Percentiles rank a stretch among this genome's conserved stretches.
Conservation (phyloP, 2,797 vertebrate species). For the Gallirallus australis region DNA sequence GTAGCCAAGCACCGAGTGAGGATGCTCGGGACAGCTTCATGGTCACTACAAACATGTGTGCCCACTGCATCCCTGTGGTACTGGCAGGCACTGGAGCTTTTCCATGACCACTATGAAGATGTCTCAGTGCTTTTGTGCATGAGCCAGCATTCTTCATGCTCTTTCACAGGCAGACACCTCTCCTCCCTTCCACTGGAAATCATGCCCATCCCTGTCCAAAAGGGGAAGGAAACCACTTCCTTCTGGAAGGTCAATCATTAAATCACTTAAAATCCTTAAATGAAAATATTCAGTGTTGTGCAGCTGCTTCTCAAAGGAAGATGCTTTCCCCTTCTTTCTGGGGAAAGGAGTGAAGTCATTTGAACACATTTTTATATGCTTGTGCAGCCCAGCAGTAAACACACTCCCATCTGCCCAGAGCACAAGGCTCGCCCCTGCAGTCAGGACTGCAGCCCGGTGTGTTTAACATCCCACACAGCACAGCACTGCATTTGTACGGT, state of each 20-base stretch:
- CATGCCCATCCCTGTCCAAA: neutral
- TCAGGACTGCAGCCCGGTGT: neutral
- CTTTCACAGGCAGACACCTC: neutral
- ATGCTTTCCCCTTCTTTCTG: neutral
- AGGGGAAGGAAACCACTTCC: neutral
- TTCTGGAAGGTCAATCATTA: neutral
- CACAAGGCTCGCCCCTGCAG: neutral
- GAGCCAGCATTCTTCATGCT: neutral
- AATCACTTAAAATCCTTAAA: neutral
- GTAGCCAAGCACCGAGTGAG: neutral
- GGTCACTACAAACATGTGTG: neutral
- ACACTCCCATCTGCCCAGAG: neutral
- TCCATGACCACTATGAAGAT: neutral
- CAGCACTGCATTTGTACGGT: neutral
- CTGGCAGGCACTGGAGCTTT: neutral
- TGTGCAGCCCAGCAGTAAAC: neutral
- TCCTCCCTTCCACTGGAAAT: neutral
- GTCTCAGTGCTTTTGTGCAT: neutral
- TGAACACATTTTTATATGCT: neutral
- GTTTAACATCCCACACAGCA: conserved; percentile 9
- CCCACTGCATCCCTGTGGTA: neutral
- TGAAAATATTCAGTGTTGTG: neutral
- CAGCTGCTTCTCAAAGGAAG: neutral
- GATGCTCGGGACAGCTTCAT: neutral
- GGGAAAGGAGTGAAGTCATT: neutral